Evolutionary conservation across 2,797 vertebrate species (phyloP).

Genomic region (Calcarius lapponicus): DNA sequence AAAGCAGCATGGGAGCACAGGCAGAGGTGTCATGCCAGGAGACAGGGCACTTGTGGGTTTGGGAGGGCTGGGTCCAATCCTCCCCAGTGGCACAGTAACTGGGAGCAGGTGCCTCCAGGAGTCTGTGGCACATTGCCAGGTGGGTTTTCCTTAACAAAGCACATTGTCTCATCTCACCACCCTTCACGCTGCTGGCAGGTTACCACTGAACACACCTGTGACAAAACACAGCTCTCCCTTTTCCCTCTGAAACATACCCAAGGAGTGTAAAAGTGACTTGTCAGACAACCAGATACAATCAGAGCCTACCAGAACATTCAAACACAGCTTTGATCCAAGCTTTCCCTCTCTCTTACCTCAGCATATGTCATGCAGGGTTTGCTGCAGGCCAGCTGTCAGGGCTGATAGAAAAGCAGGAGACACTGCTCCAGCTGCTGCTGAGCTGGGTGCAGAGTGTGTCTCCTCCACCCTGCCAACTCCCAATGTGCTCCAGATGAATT

Average conservation of each 20-base stretch:
- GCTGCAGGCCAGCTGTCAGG: neutral
- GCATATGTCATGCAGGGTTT: neutral
- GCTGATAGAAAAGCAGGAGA: neutral
- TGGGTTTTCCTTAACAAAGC: neutral
- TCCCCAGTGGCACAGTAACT: neutral
- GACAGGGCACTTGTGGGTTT: fast-evolving
- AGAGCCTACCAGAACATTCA: neutral
- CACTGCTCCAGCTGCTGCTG: neutral
- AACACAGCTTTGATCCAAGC: neutral
- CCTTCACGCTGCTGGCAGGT: neutral
- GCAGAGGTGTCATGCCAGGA: neutral
- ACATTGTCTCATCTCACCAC: neutral
- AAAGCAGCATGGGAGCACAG: fast-evolving
- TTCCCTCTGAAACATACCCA: neutral
- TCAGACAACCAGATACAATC: neutral
- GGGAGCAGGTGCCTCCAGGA: fast-evolving
- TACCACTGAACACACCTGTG: neutral
- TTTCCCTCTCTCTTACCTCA: neutral
- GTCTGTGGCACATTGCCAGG: neutral
- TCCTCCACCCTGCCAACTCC: neutral
- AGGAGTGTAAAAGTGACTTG: neutral
- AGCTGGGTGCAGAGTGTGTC: fast-evolving
- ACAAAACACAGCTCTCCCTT: neutral
- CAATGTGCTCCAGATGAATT: neutral
- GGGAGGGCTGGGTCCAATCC: neutral